Percentiles rank a stretch among this genome's conserved stretches.
Evolutionary conservation across 2,113 vertebrate genomes (phyloP).

Genomic region (Pituophis catenifer): DNA sequence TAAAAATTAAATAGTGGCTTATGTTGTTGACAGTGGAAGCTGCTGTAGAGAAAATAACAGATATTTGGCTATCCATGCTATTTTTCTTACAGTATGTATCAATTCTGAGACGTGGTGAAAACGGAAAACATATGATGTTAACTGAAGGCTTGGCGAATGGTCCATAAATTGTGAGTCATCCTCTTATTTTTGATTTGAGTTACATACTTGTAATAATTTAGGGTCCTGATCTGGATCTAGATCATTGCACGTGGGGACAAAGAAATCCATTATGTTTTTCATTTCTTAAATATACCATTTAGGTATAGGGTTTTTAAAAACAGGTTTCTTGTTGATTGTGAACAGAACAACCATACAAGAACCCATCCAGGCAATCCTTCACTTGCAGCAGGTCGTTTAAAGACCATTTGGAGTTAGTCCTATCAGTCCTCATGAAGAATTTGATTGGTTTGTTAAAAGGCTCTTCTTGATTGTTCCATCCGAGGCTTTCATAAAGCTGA

Average conservation of each 20-base stretch:
- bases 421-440: background rate
- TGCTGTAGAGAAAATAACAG: background rate
- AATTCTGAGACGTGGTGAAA: constrained; percentile 5
- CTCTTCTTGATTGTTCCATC: background rate
- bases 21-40: background rate
- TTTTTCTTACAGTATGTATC: background rate
- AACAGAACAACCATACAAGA: background rate
- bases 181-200: background rate
- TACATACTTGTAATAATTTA: background rate
- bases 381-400: background rate
- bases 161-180: background rate
- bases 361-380: background rate
- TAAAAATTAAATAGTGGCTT: background rate
- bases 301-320: background rate
- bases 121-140: constrained; percentile 5
- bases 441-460: background rate
- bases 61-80: background rate
- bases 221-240: background rate
- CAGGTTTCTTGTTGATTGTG: background rate
- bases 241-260: background rate
- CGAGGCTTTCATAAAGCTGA: background rate
- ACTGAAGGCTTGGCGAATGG: background rate
- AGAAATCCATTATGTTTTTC: background rate
- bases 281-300: background rate
- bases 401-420: background rate